phyloP scores from a whole-genome alignment of 2,888 invertebrate genomes.

The Conomelus anceps region DNA sequence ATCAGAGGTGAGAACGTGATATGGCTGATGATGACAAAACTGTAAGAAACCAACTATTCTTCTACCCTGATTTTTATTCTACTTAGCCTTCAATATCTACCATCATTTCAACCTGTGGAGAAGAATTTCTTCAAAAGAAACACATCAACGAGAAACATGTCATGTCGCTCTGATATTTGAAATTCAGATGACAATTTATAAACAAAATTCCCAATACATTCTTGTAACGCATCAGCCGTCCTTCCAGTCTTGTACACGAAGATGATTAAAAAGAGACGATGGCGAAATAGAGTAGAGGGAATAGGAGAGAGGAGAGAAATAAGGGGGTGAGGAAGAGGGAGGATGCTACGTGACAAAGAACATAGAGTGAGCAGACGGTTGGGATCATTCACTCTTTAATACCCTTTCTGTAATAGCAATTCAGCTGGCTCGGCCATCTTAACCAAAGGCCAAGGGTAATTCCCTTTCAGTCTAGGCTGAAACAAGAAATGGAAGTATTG shows the following conservation, averaged over 20 bases:
- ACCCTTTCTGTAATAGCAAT: background rate
- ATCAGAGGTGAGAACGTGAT: background rate
- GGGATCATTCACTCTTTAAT: background rate
- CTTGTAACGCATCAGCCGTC: background rate
- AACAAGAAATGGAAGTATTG: constrained; percentile 9
- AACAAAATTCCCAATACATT: background rate
- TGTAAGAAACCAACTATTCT: background rate
- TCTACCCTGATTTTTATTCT: background rate
- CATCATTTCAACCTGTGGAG: background rate
- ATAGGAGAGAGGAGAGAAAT: background rate
- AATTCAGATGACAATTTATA: background rate
- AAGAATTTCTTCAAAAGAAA: background rate
- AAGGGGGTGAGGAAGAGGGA: background rate
- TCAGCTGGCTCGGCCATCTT: background rate
- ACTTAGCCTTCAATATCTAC: background rate
- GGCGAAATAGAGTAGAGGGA: background rate
- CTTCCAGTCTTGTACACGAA: background rate
- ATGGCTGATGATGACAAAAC: background rate
- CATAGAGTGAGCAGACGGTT: background rate
- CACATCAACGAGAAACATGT: background rate
- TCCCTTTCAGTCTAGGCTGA: background rate
- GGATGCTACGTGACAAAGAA: background rate
- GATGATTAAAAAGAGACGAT: background rate
- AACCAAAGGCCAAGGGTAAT: background rate
- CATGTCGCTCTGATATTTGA: background rate